Base-by-base conservation (phyloP, 1,140 invertebrate genomes). In the Drosophila virilis region DNA sequence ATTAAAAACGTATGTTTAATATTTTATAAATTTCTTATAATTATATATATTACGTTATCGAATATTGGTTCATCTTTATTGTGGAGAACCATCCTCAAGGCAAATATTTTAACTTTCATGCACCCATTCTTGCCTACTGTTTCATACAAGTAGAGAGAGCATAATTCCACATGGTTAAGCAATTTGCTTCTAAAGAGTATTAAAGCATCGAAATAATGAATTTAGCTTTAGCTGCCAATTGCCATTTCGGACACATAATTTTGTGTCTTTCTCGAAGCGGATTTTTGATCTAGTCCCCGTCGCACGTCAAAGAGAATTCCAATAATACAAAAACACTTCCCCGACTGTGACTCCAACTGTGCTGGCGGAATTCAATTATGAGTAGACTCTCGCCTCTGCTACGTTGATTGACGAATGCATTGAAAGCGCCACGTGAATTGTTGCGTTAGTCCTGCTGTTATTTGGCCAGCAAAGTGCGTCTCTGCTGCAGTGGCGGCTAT, bases 361-460 rank as follows among this genome's bases (percentile, higher is more conserved):
- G 46, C 54, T 46, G 37, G 65, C 64, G 52, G 79, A 86, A 86
- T 88, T 86, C 78, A 88, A 86, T 86, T 86, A 86, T 86, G 68
- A 86, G 78, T 82, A 61, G 70, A 71, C 45, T 50, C 50, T 55
- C 62, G 50, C 51, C 60, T 7, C 38, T 62, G 32, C 52, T 35
- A 51, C 68, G 61, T 77, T 86, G 83, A 88, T 88, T 88, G 78
- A 82, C 76, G 83, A 88, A 74, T 88, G 65, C 78, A 79, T 78
- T 85, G 71, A 42, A 67, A 68, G 69, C 66, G 71, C 57, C 45
- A 59, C 77, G 62, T 64, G 67, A 80, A 75, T 75, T 84, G 66
- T 74, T 70, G 64, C 43, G 65, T 54, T 64, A 17, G 60, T 69
- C 68, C 15, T 38, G 62, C 73, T 70, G 50, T 50, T 61, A 38